Percentiles rank a stretch among this genome's conserved stretches.
These are phyloP conservation scores for Oncorhynchus kisutch DNA, from an alignment of 2,113 vertebrate species.

Conservation along the genomic window DNA sequence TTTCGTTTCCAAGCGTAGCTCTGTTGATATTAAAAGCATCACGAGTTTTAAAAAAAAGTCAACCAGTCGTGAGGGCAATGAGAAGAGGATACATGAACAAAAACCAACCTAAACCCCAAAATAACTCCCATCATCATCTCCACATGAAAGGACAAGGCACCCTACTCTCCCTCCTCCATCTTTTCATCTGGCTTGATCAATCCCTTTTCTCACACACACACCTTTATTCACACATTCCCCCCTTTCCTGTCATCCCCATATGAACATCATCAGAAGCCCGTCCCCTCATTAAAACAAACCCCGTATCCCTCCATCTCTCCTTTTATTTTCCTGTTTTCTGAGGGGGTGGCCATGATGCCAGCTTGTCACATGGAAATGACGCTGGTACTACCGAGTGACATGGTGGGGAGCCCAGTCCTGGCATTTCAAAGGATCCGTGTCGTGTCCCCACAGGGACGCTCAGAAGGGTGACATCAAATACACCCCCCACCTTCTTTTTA, in stretches of 20 bases:
- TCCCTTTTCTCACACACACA: not conserved
- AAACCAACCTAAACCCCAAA: not conserved
- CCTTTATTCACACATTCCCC: constrained; percentile 2
- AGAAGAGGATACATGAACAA: not conserved
- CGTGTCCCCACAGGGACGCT: not conserved
- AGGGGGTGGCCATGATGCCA: not conserved
- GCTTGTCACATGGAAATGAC: constrained; percentile 12
- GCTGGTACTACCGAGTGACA: not conserved
- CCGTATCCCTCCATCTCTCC: not conserved
- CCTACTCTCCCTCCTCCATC: not conserved
- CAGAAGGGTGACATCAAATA: too few relatives aligned
- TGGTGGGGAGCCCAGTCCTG: not conserved
- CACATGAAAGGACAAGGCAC: not conserved
- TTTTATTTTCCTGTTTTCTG: constrained; percentile 31
- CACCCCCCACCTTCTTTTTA: not conserved
- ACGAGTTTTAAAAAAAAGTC: too few relatives aligned
- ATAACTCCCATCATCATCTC: not conserved
- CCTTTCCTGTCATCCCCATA: constrained; percentile 1
- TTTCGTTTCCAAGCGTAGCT: too few relatives aligned
- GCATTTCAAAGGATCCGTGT: constrained; percentile 28
- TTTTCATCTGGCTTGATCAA: constrained; percentile 36
- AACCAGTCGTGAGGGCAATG: too few relatives aligned
- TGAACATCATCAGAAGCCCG: not conserved
- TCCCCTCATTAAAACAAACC: constrained; percentile 22
- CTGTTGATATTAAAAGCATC: too few relatives aligned